Evolutionary conservation across 2,888 invertebrate species (phyloP).

Genomic region (Agrilus biguttatus): DNA sequence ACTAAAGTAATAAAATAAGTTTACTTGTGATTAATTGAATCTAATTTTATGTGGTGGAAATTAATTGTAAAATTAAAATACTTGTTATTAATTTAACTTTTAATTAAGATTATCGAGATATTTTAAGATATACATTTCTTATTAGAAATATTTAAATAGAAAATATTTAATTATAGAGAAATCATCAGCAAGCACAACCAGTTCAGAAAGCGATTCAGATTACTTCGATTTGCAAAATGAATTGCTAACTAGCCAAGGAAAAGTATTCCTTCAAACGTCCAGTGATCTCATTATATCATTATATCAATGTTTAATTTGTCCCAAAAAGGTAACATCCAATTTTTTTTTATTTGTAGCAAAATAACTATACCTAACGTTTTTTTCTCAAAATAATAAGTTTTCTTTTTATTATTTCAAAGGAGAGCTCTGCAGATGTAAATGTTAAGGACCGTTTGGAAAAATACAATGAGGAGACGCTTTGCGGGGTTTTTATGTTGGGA

Average conservation of each 20-base stretch:
- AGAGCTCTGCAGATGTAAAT: background rate
- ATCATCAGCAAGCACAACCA: slow-evolving; percentile 41
- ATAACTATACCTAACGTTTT: background rate
- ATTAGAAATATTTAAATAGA: too few relatives aligned
- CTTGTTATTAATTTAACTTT: too few relatives aligned
- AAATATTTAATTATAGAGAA: too few relatives aligned
- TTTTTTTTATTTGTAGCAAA: too few relatives aligned
- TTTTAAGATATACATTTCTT: too few relatives aligned
- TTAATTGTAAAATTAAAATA: too few relatives aligned
- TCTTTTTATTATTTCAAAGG: background rate
- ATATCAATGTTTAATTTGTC: slow-evolving; percentile 56
- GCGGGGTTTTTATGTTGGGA: slow-evolving; percentile 70
- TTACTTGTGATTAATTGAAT: too few relatives aligned
- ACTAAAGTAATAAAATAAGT: too few relatives aligned
- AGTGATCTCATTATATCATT: slow-evolving; percentile 57
- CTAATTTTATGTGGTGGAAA: too few relatives aligned
- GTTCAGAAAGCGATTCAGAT: slow-evolving; percentile 40
- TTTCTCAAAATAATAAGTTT: slow-evolving; percentile 1
- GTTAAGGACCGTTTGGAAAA: slow-evolving; percentile 5
- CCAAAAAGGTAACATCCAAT: slow-evolving; percentile 43
- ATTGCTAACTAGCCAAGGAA: slow-evolving; percentile 39
- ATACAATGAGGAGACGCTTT: slow-evolving; percentile 22
- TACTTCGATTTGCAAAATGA: slow-evolving; percentile 19
- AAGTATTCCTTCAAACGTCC: slow-evolving; percentile 57
- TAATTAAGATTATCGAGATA: too few relatives aligned